Percentiles rank a stretch among this genome's conserved stretches.
phyloP scores from a whole-genome alignment of 2,113 vertebrate species.

The Microtus pennsylvanicus region DNA sequence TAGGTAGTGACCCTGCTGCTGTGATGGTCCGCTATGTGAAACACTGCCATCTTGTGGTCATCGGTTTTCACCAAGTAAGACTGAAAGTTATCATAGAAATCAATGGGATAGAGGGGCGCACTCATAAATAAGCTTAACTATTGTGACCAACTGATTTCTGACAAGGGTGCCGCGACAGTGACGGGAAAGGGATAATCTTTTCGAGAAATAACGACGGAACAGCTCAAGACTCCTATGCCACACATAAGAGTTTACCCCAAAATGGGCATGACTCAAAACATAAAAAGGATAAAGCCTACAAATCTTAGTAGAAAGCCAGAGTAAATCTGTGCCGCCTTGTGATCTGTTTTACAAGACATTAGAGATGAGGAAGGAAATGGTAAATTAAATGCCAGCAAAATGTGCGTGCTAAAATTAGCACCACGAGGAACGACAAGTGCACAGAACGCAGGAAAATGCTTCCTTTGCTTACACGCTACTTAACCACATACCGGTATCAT shows the following conservation, averaged over 20 bases:
- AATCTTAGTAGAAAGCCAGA: not conserved
- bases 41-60: not conserved
- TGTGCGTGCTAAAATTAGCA: not conserved
- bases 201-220: not conserved
- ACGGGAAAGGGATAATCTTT: not conserved
- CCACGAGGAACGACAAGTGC: not conserved
- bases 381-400: not conserved
- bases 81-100: not conserved
- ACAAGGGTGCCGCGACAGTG: not conserved
- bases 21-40: not conserved
- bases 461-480: not conserved
- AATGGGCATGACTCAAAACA: not conserved
- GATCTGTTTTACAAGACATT: not conserved
- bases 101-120: not conserved
- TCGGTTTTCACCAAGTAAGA: not conserved
- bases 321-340: not conserved
- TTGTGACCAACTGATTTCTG: not conserved
- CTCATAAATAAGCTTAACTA: no score
- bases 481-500: not conserved
- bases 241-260: not conserved
- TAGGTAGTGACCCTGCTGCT: no score
- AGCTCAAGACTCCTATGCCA: not conserved
- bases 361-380: not conserved
- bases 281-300: not conserved
- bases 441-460: not conserved